A percentile compares a stretch with the other conserved stretches of the same genome.
Conservation (phyloP, 2,888 invertebrate species). For the Toxonevra muliebris region DNA sequence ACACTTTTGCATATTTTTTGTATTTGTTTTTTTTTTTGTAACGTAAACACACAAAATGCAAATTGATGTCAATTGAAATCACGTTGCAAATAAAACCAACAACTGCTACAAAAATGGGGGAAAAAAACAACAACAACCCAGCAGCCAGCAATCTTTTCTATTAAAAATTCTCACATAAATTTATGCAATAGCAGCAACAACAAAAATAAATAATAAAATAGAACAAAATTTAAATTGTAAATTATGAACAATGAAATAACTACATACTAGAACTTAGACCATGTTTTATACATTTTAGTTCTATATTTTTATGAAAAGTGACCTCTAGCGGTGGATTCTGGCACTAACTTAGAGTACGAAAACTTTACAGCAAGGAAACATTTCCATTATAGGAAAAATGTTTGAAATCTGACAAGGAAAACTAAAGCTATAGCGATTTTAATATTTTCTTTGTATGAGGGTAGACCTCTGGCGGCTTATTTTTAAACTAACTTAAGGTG, state of each 20-base stretch:
- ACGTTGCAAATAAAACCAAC: slow-evolving; percentile 22
- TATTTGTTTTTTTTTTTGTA: slow-evolving; percentile 2
- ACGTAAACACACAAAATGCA: slow-evolving; percentile 10
- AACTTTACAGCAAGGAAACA: no score
- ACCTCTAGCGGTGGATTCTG: no score
- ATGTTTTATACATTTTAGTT: no score
- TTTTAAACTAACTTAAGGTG: no score
- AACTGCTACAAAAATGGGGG: neutral
- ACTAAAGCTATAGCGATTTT: no score
- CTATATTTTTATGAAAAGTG: no score
- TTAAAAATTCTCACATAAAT: neutral
- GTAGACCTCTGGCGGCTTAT: no score
- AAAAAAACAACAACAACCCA: neutral
- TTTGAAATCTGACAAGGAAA: no score
- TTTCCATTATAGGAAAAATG: no score
- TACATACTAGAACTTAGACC: no score
- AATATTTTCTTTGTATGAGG: no score
- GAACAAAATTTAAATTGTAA: slow-evolving; percentile 25
- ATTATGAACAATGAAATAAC: neutral
- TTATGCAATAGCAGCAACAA: neutral
- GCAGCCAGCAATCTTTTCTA: neutral
- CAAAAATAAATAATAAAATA: neutral
- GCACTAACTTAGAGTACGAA: no score
- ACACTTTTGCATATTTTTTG: neutral
- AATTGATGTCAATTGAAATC: slow-evolving; percentile 28